Evolutionary conservation across 2,888 invertebrate species (phyloP), one percentile per base, ranked within the genome.

Genomic region (Carcina quercana): DNA sequence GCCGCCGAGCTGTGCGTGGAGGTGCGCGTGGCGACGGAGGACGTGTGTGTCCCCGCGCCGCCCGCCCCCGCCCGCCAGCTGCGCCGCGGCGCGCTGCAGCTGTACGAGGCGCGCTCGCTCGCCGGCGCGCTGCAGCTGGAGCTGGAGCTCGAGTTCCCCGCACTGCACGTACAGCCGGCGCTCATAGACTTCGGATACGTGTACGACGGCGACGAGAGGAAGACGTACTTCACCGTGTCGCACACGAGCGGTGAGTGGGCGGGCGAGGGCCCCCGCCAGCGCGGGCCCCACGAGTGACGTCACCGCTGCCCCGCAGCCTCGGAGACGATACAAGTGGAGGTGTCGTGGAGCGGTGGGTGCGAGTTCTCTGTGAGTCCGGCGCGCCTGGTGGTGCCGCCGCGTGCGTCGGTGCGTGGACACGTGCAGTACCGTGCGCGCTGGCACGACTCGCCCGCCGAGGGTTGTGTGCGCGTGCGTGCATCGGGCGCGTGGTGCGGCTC

Each of bases 191-290:
- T 79, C 32, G 70, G 67, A 7, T 59, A 53, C 40, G 67, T 76
- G 29, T 51, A 65, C 2, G 64, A 67, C 28, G 71, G 66, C 0
- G 63, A 70, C 45, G 48, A 59, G 1, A 50, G 67, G 36, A 73
- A 75, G 50, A 46, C 53, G 0, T 72, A 68, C 49, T 66, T 70
- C 46, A 64, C 61, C 5, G 50, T 78, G 10, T 45, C 54, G 0
- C 78, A 79, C 37, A 57, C 74, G 12, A 72, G 76, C 41, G 43
- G 78, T 78, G 14, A 72, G 72, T 56, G 1, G 8, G 2, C 11
- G 5, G 2, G 3, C n/a, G 5, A 11, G 6, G 5, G 6, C 8
- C 10, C 27, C 20, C n/a, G 4, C 7, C 7, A 5, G 5, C 3
- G 6, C 12, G 5, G 13, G 13, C 14, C 6, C 7, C 5, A 10